Evolutionary conservation across 2,113 vertebrate species (phyloP), one percentile per base, ranked within the genome.

Genomic region (Hippoglossus stenolepis): DNA sequence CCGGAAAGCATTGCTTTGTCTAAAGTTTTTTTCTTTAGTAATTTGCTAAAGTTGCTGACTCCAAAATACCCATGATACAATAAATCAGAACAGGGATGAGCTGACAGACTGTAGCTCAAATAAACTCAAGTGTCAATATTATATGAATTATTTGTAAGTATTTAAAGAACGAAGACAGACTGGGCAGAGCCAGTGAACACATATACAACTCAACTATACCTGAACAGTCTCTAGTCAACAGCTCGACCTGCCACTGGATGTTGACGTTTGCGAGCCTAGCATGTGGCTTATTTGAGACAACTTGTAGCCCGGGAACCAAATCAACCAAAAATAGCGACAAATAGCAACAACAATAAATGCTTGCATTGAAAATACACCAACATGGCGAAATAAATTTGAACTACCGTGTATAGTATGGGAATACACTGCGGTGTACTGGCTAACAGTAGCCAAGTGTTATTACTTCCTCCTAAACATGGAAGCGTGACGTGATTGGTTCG

Each of bases 401-500:
- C 1, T 28, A 1, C 18, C 0, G 20, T 74, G 13, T 35, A 51
- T 18, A 20, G 0, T 0, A 2, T 6, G 14, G 4, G 58, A n/a
- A 65, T 38, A 0, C 0, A 0, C 8, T 10, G 45, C 31, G 0
- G 47, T 65, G 24, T 15, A 17, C n/a, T 49, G 18, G 28, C 65
- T 54, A 26, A 14, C 65, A 24, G 57, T 35, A 26, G n/a, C 40
- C 0, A 49, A 4, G 7, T n/a, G 4, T 12, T 10, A 51, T 2
- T 5, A 84, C 77, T 87, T 90, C 88, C 90, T 28, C 57, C 49
- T 66, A 21, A 75, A 75, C 74, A 28, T 53, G 43, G 24, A 5
- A 20, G 3, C 18, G 69, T 11, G 63, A 40, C 56, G 23, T 79
- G 69, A 89, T 90, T 90, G 63, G 86, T 53, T 49, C 1, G 15